Base-by-base conservation (phyloP, 2,888 invertebrate species). In the Xanthorhoe spadicearia region DNA sequence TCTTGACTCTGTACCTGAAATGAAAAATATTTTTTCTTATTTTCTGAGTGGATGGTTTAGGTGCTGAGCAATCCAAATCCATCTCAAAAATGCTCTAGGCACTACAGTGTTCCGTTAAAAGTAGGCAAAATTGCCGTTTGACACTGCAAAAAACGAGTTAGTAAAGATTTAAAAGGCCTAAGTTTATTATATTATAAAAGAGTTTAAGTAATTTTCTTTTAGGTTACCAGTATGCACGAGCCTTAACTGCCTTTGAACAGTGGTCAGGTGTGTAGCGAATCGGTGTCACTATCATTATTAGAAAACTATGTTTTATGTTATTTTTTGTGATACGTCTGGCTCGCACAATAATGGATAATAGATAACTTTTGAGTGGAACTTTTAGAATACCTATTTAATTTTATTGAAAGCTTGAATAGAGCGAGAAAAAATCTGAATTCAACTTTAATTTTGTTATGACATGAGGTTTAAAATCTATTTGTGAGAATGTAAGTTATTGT, bases 1-100 rank as follows among this genome's bases (percentile, higher is more conserved):
- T 43, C 38, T 43, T 13, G 38, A 61, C 70, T 58, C 61, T 50
- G 67, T 76, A 80, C 72, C 83, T 84, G 76, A 77, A 61, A 17
- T 5, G 58, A 65, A 64, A n/a, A 58, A 15, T 48, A 19, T 13
- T 3, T 43, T 13, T 46, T 46, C 46, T 56, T n/a, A n/a, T n/a
- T n/a, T n/a, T n/a, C n/a, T n/a, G n/a, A n/a, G n/a, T n/a, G n/a
- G n/a, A n/a, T n/a, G n/a, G n/a, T n/a, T n/a, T n/a, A n/a, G n/a
- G n/a, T n/a, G n/a, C n/a, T n/a, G n/a, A n/a, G n/a, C n/a, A n/a
- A n/a, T n/a, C n/a, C n/a, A n/a, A n/a, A n/a, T n/a, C n/a, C n/a
- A n/a, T n/a, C n/a, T n/a, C n/a, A n/a, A n/a, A n/a, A n/a, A n/a
- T n/a, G n/a, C n/a, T n/a, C n/a, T n/a, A n/a, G n/a, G n/a, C n/a